phyloP scores from a whole-genome alignment of 2,888 invertebrate species.

The Alloscopus bannaensis region DNA sequence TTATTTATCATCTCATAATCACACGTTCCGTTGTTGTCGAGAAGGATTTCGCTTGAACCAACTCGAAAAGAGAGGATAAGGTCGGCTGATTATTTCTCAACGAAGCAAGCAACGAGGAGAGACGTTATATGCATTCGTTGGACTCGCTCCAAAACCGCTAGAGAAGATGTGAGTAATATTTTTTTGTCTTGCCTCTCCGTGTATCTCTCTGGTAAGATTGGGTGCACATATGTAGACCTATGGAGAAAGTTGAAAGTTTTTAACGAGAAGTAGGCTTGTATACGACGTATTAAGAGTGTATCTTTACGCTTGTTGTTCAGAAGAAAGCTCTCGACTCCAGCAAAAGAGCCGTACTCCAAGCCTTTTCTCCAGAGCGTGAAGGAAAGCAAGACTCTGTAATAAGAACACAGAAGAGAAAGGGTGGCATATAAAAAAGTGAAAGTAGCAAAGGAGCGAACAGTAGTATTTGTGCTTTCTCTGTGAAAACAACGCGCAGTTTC shows the following conservation, averaged over 20 bases:
- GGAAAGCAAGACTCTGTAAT: no score
- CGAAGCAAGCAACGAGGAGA: slow-evolving; percentile 27
- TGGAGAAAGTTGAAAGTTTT: slow-evolving; percentile 18
- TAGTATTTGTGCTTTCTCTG: slow-evolving; percentile 52
- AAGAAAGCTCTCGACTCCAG: no score
- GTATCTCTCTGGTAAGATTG: slow-evolving; percentile 21
- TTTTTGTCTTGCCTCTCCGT: neutral
- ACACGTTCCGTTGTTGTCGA: slow-evolving; percentile 42
- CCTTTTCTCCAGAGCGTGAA: no score
- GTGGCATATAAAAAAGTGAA: slow-evolving; percentile 53
- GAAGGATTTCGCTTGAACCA: slow-evolving; percentile 44
- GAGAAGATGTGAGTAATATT: neutral
- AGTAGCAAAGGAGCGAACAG: slow-evolving; percentile 49
- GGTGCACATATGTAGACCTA: neutral
- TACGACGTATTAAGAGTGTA: no score
- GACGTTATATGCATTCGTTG: slow-evolving; percentile 55
- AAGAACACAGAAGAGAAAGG: slow-evolving; percentile 43
- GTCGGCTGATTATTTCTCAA: slow-evolving; percentile 51
- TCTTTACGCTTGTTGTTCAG: no score
- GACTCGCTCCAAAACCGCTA: slow-evolving; percentile 59
- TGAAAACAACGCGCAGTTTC: slow-evolving; percentile 50
- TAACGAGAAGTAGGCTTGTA: slow-evolving; percentile 42
- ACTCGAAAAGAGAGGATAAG: slow-evolving; percentile 21
- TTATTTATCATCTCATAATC: slow-evolving; percentile 18
- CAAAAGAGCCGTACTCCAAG: no score